Percentiles rank a stretch among this genome's conserved stretches.
These are phyloP conservation scores for Hyposoter didymator DNA, from an alignment of 2,888 invertebrate genomes.

Conservation along the genomic window DNA sequence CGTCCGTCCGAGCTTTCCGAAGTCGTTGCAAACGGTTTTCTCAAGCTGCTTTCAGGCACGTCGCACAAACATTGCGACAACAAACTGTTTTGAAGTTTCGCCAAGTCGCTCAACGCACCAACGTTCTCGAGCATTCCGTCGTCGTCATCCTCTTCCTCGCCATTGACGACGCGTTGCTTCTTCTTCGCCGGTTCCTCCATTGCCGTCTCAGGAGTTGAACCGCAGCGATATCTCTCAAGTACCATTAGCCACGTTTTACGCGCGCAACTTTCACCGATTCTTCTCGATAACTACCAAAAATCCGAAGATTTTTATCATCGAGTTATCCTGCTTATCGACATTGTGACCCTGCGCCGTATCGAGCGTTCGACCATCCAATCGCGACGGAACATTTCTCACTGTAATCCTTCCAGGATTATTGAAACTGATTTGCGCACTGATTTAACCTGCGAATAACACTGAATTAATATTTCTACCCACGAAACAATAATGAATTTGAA, in stretches of 20 bases:
- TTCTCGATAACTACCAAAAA: conserved; percentile 9
- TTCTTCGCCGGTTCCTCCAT: conserved; percentile 95
- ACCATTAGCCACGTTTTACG: conserved; percentile 86
- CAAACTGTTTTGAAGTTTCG: conserved; percentile 88
- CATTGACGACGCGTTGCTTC: conserved; percentile 89
- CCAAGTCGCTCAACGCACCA: conserved; percentile 84
- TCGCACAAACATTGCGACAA: conserved; percentile 92
- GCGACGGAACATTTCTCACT: conserved; percentile 25
- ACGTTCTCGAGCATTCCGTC: conserved; percentile 59
- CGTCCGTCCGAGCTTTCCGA: conserved; percentile 85
- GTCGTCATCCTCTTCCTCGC: conserved; percentile 87
- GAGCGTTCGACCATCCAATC: neutral
- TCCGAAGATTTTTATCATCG: conserved; percentile 67
- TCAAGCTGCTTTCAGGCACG: conserved; percentile 89
- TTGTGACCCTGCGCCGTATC: conserved; percentile 58
- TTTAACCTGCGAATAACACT: conserved; percentile 30
- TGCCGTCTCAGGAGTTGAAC: conserved; percentile 86
- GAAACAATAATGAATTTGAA: neutral
- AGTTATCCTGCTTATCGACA: conserved; percentile 75
- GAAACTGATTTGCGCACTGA: neutral
- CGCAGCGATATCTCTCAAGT: conserved; percentile 86
- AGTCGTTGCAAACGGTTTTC: conserved; percentile 89
- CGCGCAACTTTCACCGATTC: neutral
- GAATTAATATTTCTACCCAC: neutral
- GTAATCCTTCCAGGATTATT: neutral